Conservation (phyloP, 2,113 vertebrate species). For the Diadophis punctatus region DNA sequence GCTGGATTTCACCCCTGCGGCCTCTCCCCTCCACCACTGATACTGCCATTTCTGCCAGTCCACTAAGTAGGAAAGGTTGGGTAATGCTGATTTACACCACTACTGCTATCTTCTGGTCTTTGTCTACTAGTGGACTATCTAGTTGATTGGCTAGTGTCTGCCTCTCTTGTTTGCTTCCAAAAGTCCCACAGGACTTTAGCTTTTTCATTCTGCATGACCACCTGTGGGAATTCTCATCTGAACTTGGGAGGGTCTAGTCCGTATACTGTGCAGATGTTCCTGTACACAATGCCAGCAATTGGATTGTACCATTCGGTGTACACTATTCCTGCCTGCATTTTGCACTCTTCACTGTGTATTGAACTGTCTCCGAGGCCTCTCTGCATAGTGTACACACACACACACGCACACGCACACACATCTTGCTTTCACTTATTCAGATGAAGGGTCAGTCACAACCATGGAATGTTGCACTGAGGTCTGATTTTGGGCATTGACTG, state of each 20-base stretch:
- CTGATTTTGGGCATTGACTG: not conserved
- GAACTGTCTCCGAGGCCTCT: not conserved
- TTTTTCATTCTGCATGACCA: not conserved
- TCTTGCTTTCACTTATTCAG: slow-evolving; percentile 2
- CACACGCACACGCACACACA: not conserved
- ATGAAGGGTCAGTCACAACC: not conserved
- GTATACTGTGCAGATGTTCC: not conserved
- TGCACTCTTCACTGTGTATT: not conserved
- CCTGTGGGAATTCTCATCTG: not conserved
- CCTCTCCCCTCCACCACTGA: not conserved
- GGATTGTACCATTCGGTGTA: not conserved
- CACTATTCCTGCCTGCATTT: not conserved
- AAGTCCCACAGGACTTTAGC: not conserved
- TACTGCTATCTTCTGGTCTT: not conserved
- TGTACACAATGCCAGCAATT: not conserved
- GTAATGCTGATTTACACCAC: not conserved
- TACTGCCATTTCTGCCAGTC: not conserved
- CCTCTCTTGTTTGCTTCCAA: not conserved
- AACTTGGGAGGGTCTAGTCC: not conserved
- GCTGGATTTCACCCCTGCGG: too few species aligned
- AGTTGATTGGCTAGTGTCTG: not conserved
- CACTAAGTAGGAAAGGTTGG: not conserved
- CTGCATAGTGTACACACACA: not conserved
- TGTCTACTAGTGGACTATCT: not conserved
- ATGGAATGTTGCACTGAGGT: not conserved